Percentiles rank a stretch among this genome's conserved stretches.
Conservation (phyloP, 2,113 vertebrate species). For the Anseranas semipalmata region DNA sequence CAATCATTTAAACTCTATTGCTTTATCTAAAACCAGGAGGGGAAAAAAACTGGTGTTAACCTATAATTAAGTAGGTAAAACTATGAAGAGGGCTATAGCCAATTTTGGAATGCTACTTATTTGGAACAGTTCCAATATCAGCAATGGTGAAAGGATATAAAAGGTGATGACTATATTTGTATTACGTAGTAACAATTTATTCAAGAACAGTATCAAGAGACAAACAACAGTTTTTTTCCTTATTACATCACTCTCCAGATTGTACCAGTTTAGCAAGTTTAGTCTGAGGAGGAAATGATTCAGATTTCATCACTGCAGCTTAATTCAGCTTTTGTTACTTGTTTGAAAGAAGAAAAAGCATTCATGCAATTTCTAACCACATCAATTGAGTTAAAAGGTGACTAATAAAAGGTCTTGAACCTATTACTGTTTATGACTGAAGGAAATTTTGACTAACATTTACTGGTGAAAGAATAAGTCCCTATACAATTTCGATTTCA, state of each 20-base stretch:
- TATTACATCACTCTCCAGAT: slow-evolving; percentile 67
- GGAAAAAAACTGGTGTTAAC: not conserved
- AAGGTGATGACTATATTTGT: slow-evolving; percentile 51
- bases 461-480: not conserved
- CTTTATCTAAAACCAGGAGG: not conserved
- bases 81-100: not conserved
- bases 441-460: slow-evolving; percentile 26
- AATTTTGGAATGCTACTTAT: slow-evolving; percentile 49
- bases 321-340: slow-evolving; percentile 68
- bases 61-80: slow-evolving; percentile 36
- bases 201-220: slow-evolving; percentile 39
- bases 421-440: slow-evolving; percentile 23
- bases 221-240: slow-evolving; percentile 60
- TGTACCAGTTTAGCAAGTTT: slow-evolving; percentile 57
- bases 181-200: slow-evolving; percentile 41
- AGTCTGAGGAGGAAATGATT: slow-evolving; percentile 60
- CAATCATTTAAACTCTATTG: not conserved
- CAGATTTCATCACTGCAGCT: slow-evolving; percentile 55
- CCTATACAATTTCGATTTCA: not conserved
- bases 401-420: slow-evolving; percentile 60
- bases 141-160: slow-evolving; percentile 53
- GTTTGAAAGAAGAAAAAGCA: slow-evolving; percentile 58
- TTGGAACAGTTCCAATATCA: slow-evolving; percentile 51
- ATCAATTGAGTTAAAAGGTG: slow-evolving; percentile 65
- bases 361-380: slow-evolving; percentile 61